Evolutionary conservation across 2,888 invertebrate genomes (phyloP), one percentile per base, ranked within the genome.

Genomic region (Therioaphis trifolii): DNA sequence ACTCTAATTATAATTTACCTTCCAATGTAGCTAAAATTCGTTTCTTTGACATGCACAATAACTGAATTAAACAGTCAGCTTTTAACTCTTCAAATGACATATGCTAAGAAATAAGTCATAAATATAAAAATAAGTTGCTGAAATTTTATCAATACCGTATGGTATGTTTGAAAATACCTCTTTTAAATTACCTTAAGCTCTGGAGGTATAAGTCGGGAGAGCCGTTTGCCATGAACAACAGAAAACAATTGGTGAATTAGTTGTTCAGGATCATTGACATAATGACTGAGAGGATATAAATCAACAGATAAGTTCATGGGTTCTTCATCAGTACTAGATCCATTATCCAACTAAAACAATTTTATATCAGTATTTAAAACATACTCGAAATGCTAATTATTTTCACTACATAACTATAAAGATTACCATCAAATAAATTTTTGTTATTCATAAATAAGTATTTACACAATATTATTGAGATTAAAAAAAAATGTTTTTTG

Each of bases 201-300:
- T 1, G 86, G 86, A 11, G 86, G 86, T 21, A 86, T 66, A 85
- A 87, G 86, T 77, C 86, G 86, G 69, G 80, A 85, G 29, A 87
- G 77, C 40, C 85, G 84, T 24, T 85, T 82, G 52, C 85, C 86
- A 63, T 85, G 85, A 55, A 87, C 85, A 35, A 86, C 84, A 68
- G 86, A 85, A 85, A 87, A 87, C 85, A 87, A 85, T 84, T 87
- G 86, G 75, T 86, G 85, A 9, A 87, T 86, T 86, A 87, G 86
- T 76, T 86, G 86, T 61, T 86, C 86, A 75, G 86, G 84, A 84
- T 87, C 86, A 61, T 86, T 84, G 7, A 86, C 74, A 78, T 87
- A 87, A 84, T 87, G 85, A 35, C 86, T 78, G 40, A 87, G 85
- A 18, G 87, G 86, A 82, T 86, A 86, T 40, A 87, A 74, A 72